Percentiles rank a stretch among this genome's conserved stretches.
phyloP scores from a whole-genome alignment of 2,797 vertebrate species.

The Amazona ochrocephala region DNA sequence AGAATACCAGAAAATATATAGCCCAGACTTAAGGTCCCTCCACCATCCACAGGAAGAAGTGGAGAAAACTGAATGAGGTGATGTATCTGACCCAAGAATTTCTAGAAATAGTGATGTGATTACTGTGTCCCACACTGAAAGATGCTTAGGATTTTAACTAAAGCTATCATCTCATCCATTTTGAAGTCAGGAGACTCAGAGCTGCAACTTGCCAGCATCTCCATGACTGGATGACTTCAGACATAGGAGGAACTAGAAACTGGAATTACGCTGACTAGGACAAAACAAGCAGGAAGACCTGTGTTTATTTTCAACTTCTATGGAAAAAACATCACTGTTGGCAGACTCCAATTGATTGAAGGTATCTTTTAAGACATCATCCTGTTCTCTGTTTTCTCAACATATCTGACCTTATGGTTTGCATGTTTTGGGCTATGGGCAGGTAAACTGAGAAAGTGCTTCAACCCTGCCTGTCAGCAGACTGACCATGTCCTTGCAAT shows the following conservation, averaged over 20 bases:
- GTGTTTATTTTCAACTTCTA: neutral
- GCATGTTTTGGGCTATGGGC: neutral
- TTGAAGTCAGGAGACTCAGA: neutral
- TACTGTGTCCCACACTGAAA: neutral
- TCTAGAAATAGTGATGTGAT: neutral
- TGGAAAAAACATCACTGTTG: neutral
- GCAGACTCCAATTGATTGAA: neutral
- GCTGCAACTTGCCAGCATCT: neutral
- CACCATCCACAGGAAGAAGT: neutral
- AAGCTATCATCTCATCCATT: neutral
- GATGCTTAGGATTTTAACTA: neutral
- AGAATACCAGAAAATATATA: neutral
- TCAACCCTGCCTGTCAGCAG: neutral
- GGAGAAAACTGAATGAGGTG: neutral
- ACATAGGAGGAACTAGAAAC: neutral
- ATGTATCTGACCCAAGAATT: neutral
- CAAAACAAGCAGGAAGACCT: neutral
- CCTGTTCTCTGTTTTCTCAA: neutral
- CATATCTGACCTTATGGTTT: neutral
- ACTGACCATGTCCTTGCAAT: neutral
- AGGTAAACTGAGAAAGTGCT: neutral
- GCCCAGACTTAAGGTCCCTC: neutral
- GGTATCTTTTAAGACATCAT: neutral
- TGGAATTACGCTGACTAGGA: neutral
- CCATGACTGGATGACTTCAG: neutral